phyloP scores from a whole-genome alignment of 2,888 invertebrate genomes.

The Malacosoma neustria region DNA sequence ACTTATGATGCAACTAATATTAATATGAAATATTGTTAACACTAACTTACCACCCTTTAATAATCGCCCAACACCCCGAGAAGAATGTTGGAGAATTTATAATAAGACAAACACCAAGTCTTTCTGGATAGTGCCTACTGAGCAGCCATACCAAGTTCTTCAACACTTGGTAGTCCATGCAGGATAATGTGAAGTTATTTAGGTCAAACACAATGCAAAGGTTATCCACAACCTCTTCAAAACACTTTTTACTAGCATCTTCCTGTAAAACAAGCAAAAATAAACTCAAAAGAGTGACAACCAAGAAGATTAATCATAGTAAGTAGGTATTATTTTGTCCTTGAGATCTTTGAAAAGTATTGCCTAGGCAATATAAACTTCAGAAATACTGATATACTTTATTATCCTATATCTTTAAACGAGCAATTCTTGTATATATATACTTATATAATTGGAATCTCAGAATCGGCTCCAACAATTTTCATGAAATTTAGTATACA shows the following conservation, averaged over 20 bases:
- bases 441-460: no score
- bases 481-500: no score
- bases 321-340: no score
- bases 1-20: no score
- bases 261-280: conserved; percentile 65
- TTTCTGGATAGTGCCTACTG: conserved; percentile 85
- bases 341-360: no score
- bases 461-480: no score
- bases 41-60: conserved; percentile 80
- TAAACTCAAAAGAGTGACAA: no score
- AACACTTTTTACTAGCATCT: conserved; percentile 83
- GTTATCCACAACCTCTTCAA: conserved; percentile 86
- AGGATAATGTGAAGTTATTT: conserved; percentile 81
- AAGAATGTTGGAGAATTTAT: conserved; percentile 84
- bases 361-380: no score
- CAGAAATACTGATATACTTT: no score
- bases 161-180: conserved; percentile 87
- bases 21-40: conserved; percentile 1
- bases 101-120: conserved; percentile 84
- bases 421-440: no score
- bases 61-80: conserved; percentile 85
- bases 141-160: conserved; percentile 87
- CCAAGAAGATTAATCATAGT: no score
- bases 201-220: conserved; percentile 87
- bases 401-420: no score